These are phyloP conservation scores for Chironex yamaguchii DNA, from an alignment of 30 jellyfish, hydroid and myxozoan species.

Conservation along the genomic window DNA sequence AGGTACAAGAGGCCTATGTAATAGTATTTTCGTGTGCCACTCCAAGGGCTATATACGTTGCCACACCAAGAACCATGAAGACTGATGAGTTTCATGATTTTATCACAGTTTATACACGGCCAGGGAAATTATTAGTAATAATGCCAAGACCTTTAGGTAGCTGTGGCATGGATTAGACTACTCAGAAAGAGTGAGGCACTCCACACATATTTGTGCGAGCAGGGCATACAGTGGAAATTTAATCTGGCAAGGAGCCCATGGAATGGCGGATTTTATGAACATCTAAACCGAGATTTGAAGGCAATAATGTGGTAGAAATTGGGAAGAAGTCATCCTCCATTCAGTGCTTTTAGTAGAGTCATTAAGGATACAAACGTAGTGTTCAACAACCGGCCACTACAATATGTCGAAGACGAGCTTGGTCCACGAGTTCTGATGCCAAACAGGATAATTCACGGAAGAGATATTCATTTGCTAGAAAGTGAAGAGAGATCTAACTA, in stretches of 20 bases:
- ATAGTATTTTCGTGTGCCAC: conserved; percentile 49
- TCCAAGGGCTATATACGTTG: conserved; percentile 33
- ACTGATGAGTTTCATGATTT: conserved; percentile 31
- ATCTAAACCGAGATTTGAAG: conserved; percentile 45
- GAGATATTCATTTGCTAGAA: too few relatives aligned
- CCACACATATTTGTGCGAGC: neutral
- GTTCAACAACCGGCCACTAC: conserved; percentile 23
- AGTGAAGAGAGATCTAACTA: too few relatives aligned
- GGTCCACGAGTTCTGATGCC: conserved; percentile 25
- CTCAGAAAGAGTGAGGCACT: conserved; percentile 1
- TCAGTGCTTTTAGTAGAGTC: conserved; percentile 17
- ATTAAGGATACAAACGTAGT: neutral
- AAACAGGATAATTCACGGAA: conserved; percentile 24
- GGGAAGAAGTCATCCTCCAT: conserved; percentile 35
- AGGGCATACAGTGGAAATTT: conserved; percentile 31
- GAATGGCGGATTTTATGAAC: conserved; percentile 50
- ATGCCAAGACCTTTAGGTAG: conserved; percentile 38
- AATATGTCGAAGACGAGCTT: conserved; percentile 54
- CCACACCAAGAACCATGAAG: conserved; percentile 10
- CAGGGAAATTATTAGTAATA: conserved; percentile 43
- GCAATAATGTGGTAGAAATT: conserved; percentile 8
- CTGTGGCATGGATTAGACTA: too few relatives aligned
- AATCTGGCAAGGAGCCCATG: conserved; percentile 39
- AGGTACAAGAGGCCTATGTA: conserved; percentile 26
- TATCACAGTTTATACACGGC: conserved; percentile 35